phyloP scores from a whole-genome alignment of 2,888 invertebrate species.

The Aphodius sticticus region DNA sequence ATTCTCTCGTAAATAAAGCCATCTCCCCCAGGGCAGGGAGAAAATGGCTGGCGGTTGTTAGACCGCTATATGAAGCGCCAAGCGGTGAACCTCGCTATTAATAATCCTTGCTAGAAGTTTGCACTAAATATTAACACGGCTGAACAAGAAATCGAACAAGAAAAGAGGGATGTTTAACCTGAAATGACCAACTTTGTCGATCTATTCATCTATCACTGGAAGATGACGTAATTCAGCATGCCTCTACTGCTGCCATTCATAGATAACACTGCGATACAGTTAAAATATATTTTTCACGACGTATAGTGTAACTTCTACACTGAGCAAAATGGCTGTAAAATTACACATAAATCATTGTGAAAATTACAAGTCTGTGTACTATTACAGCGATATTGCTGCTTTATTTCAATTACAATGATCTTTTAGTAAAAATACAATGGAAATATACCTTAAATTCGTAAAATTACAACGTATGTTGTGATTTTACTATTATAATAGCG shows the following conservation, averaged over 20 bases:
- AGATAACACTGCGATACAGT: neutral
- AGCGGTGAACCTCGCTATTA: conserved; percentile 26
- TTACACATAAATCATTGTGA: no score
- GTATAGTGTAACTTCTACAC: no score
- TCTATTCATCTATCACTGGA: neutral
- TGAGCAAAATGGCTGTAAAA: no score
- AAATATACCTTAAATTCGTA: no score
- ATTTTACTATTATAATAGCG: no score
- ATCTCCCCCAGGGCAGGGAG: neutral
- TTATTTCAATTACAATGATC: no score
- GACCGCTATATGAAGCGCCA: neutral
- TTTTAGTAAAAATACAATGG: no score
- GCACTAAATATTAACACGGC: conserved; percentile 33
- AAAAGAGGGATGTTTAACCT: neutral
- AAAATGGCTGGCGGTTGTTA: neutral
- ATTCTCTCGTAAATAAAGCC: conserved; percentile 34
- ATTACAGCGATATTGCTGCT: no score
- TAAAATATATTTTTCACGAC: no score
- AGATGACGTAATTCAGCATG: neutral
- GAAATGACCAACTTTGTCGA: neutral
- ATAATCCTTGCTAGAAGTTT: conserved; percentile 36
- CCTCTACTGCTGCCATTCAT: neutral
- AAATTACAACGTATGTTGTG: no score
- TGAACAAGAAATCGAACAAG: neutral
- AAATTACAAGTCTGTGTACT: no score